phyloP scores from a whole-genome alignment of 2,888 invertebrate species.

The Tipula vernalis region DNA sequence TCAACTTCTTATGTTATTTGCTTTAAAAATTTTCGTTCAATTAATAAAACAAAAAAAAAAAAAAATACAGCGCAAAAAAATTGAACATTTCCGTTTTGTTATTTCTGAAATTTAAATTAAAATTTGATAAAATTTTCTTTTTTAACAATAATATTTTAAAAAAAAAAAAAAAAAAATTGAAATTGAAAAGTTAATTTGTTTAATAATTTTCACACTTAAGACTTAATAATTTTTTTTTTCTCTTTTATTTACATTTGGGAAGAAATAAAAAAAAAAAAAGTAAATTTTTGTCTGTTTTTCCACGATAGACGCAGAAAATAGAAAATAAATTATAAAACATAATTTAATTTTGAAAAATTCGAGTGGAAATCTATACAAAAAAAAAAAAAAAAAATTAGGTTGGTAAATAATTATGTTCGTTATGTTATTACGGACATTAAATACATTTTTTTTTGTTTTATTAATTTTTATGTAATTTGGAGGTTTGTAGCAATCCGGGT shows the following conservation, averaged over 20 bases:
- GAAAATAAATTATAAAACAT: not conserved
- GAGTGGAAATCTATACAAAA: not conserved
- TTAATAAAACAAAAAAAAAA: not conserved
- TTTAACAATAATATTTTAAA: not conserved
- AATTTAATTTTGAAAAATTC: not conserved
- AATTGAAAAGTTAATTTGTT: constrained; percentile 4
- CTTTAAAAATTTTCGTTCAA: not conserved
- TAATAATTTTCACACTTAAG: constrained; percentile 4
- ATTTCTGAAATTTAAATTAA: not conserved
- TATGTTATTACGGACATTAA: not conserved
- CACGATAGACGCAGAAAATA: not conserved
- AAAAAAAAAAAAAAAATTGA: not conserved
- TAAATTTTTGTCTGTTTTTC: not conserved
- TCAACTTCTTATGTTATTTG: not conserved
- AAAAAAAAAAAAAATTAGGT: not conserved
- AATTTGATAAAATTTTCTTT: not conserved
- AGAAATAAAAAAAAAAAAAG: not conserved
- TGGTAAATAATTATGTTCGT: not conserved
- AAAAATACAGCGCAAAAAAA: not conserved
- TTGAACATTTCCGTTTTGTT: not conserved
- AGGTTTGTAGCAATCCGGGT: too few relatives aligned
- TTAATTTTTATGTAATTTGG: too few relatives aligned
- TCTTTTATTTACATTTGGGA: not conserved
- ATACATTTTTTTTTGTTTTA: not conserved
- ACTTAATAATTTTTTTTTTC: not conserved